Percentiles rank a stretch among this genome's conserved stretches.
phyloP scores from a whole-genome alignment of 92 coral and sea anemone genomes.

The Desmophyllum pertusum region DNA sequence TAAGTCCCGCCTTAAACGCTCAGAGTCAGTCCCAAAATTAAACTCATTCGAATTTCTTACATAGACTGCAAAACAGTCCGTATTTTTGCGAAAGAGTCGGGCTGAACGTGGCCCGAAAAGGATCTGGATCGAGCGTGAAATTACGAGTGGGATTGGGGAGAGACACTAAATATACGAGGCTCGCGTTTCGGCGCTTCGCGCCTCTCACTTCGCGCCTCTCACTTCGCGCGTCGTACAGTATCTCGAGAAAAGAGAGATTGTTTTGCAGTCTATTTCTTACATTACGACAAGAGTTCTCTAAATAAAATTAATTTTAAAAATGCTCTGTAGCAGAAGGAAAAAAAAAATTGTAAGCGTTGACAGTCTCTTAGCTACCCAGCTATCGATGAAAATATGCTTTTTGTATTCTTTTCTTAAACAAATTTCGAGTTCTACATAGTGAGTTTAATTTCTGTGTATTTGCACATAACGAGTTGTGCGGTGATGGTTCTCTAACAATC shows the following conservation, averaged over 20 bases:
- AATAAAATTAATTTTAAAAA: background rate
- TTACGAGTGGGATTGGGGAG: too few relatives aligned
- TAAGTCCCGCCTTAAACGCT: too few relatives aligned
- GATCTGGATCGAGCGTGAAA: too few relatives aligned
- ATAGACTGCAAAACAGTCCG: too few relatives aligned
- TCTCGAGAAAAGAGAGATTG: background rate
- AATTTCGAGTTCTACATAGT: background rate
- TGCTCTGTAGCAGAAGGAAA: background rate
- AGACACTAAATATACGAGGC: too few relatives aligned
- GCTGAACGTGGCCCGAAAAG: too few relatives aligned
- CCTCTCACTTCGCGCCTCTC: too few relatives aligned
- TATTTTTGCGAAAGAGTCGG: too few relatives aligned
- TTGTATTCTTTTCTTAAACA: background rate
- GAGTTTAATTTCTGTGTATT: background rate
- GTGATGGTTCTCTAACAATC: background rate
- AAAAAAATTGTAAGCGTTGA: background rate
- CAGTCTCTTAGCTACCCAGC: background rate
- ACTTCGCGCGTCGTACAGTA: too few relatives aligned
- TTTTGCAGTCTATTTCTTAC: background rate
- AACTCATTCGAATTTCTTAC: too few relatives aligned
- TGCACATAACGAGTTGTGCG: background rate
- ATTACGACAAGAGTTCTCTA: background rate
- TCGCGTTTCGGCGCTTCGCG: too few relatives aligned
- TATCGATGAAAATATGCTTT: slow-evolving; percentile 10
- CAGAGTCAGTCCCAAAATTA: too few relatives aligned